phyloP scores from a whole-genome alignment of 2,888 invertebrate species.

The Teinopalpus imperialis region DNA sequence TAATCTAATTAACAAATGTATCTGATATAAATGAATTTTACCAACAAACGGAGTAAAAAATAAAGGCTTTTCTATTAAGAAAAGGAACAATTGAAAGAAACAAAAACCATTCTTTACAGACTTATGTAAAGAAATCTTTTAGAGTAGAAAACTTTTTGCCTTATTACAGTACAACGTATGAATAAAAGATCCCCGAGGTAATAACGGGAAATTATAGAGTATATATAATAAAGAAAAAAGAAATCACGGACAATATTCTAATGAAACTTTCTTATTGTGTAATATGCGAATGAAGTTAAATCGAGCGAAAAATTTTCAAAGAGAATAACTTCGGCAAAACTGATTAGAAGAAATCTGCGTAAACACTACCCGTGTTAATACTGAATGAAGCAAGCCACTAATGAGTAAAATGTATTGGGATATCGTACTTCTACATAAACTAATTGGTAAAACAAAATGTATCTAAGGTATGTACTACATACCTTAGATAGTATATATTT shows the following conservation, averaged over 20 bases:
- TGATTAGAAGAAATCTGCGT: too few relatives aligned
- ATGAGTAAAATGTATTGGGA: too few relatives aligned
- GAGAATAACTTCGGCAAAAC: too few relatives aligned
- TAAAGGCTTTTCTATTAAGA: neutral
- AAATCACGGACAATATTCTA: neutral
- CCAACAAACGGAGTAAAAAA: too few relatives aligned
- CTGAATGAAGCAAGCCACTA: too few relatives aligned
- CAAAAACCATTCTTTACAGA: constrained; percentile 14
- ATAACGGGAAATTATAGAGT: neutral
- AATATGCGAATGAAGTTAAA: neutral
- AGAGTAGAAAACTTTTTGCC: constrained; percentile 14
- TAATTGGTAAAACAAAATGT: too few relatives aligned
- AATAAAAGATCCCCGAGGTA: constrained; percentile 11
- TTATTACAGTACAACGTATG: constrained; percentile 13
- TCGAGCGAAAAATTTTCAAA: neutral
- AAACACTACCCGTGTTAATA: too few relatives aligned
- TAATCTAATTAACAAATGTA: too few relatives aligned
- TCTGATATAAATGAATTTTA: too few relatives aligned
- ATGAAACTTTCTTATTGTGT: neutral
- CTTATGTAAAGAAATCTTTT: constrained; percentile 10
- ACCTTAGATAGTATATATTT: too few relatives aligned
- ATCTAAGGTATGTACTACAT: too few relatives aligned
- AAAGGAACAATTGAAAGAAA: neutral
- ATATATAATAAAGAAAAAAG: constrained; percentile 1
- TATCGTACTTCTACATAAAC: too few relatives aligned